These are phyloP conservation scores for Ridgeia piscesae DNA, from an alignment of 1,140 invertebrate genomes.

Conservation along the genomic window DNA sequence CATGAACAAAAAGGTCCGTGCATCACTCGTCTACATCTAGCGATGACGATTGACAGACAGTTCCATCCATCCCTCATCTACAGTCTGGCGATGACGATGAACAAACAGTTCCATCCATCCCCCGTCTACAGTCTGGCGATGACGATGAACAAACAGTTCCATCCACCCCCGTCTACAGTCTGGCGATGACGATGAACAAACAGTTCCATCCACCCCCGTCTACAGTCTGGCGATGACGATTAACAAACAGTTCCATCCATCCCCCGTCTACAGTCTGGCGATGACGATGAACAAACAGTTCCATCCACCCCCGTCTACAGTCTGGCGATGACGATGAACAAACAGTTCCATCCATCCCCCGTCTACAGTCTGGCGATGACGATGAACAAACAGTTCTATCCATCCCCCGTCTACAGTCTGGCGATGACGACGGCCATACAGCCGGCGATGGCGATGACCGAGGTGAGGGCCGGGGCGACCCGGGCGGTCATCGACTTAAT, in stretches of 20 bases:
- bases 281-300: not conserved
- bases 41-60: not conserved
- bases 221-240: too few species aligned
- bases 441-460: not conserved
- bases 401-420: not conserved
- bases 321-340: not conserved
- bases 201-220: too few species aligned
- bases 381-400: too few species aligned
- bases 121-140: too few species aligned
- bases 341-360: not conserved
- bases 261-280: too few species aligned
- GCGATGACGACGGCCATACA: not conserved
- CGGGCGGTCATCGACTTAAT: not conserved
- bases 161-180: too few species aligned
- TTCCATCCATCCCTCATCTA: not conserved
- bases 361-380: not conserved
- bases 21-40: too few species aligned
- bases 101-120: not conserved
- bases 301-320: not conserved
- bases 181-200: too few species aligned
- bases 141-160: too few species aligned
- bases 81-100: not conserved
- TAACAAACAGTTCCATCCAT: too few species aligned
- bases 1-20: too few species aligned
- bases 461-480: not conserved